Evolutionary conservation across 2,888 invertebrate species (phyloP).

Genomic region (Athetis lepigone): DNA sequence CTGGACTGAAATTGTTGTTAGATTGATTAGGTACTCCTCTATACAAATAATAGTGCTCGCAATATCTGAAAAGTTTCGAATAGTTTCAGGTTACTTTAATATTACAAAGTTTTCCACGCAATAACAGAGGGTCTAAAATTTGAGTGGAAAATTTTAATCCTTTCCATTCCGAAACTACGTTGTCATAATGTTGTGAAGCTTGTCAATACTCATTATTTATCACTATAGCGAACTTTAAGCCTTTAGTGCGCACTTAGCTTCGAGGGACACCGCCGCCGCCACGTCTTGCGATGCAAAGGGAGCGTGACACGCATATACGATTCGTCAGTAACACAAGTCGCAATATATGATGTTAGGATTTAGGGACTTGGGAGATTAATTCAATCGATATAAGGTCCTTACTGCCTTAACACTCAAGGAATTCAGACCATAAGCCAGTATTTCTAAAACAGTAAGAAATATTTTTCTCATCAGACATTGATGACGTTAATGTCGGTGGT

Average conservation of each 20-base stretch:
- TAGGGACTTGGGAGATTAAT: neutral
- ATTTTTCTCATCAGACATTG: neutral
- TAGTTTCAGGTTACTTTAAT: constrained; percentile 19
- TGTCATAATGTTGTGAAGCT: constrained; percentile 2
- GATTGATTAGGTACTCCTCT: constrained; percentile 74
- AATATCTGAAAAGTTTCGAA: constrained; percentile 9
- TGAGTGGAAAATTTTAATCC: constrained; percentile 1
- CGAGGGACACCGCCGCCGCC: constrained; percentile 18
- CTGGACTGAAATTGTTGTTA: constrained; percentile 71
- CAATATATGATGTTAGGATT: neutral
- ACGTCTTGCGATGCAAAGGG: constrained; percentile 20
- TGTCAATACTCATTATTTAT: constrained; percentile 50
- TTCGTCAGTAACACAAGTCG: constrained; percentile 24
- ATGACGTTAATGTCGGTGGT: neutral
- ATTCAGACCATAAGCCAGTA: neutral
- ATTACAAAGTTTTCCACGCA: constrained; percentile 24
- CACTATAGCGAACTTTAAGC: constrained; percentile 37
- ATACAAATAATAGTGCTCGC: constrained; percentile 22
- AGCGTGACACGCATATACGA: constrained; percentile 49
- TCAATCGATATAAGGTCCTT: neutral
- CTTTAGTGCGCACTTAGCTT: constrained; percentile 35
- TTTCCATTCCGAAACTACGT: constrained; percentile 10
- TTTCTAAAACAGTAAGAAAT: no score
- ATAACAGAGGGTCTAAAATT: constrained; percentile 7
- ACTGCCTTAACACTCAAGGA: neutral